phyloP scores from a whole-genome alignment of 2,888 invertebrate genomes.

The Hedya salicella region DNA sequence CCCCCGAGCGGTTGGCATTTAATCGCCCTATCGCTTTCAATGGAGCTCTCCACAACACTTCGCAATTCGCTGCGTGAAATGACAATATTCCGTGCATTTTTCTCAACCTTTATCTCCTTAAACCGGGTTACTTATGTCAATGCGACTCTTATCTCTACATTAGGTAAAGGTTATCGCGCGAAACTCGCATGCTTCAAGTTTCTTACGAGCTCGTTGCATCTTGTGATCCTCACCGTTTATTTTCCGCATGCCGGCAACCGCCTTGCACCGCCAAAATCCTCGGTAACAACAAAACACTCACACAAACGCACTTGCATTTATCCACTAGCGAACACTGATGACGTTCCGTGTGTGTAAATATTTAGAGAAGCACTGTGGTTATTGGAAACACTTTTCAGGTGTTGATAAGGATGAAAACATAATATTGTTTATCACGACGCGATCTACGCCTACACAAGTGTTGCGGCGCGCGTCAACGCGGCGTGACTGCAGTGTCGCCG shows the following conservation, averaged over 20 bases:
- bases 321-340: constrained; percentile 64
- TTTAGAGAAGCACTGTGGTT: constrained; percentile 51
- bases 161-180: constrained; percentile 45
- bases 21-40: constrained; percentile 42
- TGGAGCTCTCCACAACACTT: constrained; percentile 13
- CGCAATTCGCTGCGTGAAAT: constrained; percentile 15
- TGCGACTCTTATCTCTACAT: constrained; percentile 58
- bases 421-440: constrained; percentile 74
- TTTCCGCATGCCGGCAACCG: constrained; percentile 81
- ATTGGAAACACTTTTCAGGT: constrained; percentile 63
- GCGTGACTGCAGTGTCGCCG: constrained; percentile 82
- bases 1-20: constrained; percentile 40
- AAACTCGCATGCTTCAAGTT: constrained; percentile 46
- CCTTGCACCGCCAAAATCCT: constrained; percentile 79
- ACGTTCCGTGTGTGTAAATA: constrained; percentile 52
- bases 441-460: constrained; percentile 80
- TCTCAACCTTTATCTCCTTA: constrained; percentile 56
- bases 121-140: constrained; percentile 59
- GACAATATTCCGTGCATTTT: constrained; percentile 29
- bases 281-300: constrained; percentile 79
- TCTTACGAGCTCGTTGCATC: constrained; percentile 44
- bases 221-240: constrained; percentile 75
- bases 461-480: constrained; percentile 82
- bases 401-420: constrained; percentile 74
- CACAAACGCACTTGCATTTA: constrained; percentile 72